A percentile compares a stretch with the other conserved stretches of the same genome.
phyloP scores from a whole-genome alignment of 2,113 vertebrate species.

The Lichenostomus cassidix region DNA sequence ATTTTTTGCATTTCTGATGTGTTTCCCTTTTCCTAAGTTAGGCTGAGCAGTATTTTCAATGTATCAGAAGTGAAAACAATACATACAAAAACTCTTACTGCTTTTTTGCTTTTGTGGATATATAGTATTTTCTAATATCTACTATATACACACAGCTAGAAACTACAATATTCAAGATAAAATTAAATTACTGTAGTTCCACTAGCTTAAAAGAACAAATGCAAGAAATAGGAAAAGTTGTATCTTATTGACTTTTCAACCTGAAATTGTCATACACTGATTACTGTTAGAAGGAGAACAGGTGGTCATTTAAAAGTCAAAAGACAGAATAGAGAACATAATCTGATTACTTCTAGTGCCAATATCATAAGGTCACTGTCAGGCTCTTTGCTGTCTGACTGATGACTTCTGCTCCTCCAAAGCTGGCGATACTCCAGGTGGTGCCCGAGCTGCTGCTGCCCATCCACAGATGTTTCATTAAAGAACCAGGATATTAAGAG shows the following conservation, averaged over 20 bases:
- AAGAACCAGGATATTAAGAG: not conserved
- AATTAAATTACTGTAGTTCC: not conserved
- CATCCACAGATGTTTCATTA: not conserved
- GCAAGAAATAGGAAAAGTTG: not conserved
- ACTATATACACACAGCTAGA: not conserved
- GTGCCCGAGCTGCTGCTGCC: not conserved
- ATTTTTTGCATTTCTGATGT: not conserved
- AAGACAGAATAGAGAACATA: not conserved
- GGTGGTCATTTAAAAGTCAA: constrained; percentile 25
- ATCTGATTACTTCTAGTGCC: constrained; percentile 11
- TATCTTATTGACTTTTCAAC: not conserved
- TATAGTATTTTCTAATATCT: not conserved
- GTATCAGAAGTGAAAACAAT: not conserved
- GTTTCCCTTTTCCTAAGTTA: not conserved
- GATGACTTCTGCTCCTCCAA: not conserved
- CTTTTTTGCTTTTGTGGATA: not conserved
- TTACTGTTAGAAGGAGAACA: not conserved
- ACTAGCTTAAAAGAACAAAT: not conserved
- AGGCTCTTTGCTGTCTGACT: not conserved
- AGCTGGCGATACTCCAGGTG: not conserved
- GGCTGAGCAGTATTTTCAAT: not conserved
- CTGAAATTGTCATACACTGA: not conserved
- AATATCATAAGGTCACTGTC: constrained; percentile 8
- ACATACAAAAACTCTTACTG: not conserved
- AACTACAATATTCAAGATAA: not conserved